These are phyloP conservation scores for Neelides sp. DNA, from an alignment of 1,140 invertebrate species.

Conservation along the genomic window DNA sequence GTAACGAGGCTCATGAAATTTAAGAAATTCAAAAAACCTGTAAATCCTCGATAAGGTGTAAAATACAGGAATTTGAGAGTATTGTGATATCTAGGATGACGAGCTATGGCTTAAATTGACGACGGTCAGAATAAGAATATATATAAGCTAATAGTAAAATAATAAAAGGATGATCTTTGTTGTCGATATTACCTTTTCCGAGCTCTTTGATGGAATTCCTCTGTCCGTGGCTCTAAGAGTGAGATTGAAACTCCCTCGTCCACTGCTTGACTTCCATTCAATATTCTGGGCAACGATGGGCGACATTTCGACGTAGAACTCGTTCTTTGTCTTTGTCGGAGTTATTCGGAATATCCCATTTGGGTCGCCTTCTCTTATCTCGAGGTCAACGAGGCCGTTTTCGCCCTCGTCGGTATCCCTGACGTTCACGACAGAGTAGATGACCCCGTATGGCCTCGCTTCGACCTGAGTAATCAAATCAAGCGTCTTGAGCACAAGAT, in stretches of 20 bases:
- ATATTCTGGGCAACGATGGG: constrained; percentile 28
- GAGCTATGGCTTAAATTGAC: too few relatives aligned
- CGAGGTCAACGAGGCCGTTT: constrained; percentile 71
- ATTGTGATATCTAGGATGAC: too few relatives aligned
- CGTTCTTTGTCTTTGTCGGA: constrained; percentile 38
- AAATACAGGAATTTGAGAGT: too few relatives aligned
- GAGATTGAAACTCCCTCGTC: constrained; percentile 56
- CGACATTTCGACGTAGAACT: constrained; percentile 40
- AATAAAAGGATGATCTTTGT: too few relatives aligned
- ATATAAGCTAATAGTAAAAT: too few relatives aligned
- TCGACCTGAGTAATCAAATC: constrained; percentile 39
- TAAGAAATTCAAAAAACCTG: too few relatives aligned
- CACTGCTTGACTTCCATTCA: constrained; percentile 15
- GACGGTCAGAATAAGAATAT: too few relatives aligned
- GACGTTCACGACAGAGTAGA: constrained; percentile 79
- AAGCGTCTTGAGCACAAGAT: constrained; percentile 61
- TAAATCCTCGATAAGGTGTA: too few relatives aligned
- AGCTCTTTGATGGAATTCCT: constrained; percentile 53
- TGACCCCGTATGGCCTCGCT: constrained; percentile 53
- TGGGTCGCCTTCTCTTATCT: constrained; percentile 76
- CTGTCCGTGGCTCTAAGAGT: constrained; percentile 70
- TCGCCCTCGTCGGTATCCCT: constrained; percentile 66
- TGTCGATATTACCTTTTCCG: constrained; percentile 34
- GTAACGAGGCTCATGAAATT: too few relatives aligned
- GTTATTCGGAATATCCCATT: constrained; percentile 70